Evolutionary conservation across 2,888 invertebrate genomes (phyloP).

Genomic region (Hirtodrosophila trivittata): DNA sequence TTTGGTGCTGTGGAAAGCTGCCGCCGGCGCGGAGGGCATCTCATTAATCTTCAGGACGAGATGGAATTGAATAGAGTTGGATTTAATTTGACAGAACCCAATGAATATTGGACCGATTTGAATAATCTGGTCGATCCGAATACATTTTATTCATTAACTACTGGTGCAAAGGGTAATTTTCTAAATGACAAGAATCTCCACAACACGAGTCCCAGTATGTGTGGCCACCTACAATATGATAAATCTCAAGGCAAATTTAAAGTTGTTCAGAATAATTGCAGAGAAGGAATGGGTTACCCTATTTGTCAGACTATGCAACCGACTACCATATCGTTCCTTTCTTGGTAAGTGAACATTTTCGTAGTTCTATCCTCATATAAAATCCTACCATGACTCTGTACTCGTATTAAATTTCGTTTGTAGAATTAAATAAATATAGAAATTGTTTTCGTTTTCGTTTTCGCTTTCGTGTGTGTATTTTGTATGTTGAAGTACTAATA

Average conservation of each 20-base stretch:
- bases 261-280: conserved; percentile 1
- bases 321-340: conserved; percentile 3
- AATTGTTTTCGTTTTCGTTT: too few relatives aligned
- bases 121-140: conserved; percentile 8
- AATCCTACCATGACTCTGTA: too few relatives aligned
- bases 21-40: conserved; percentile 7
- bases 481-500: too few relatives aligned
- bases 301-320: conserved; percentile 36
- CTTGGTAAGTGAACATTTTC: conserved; percentile 13
- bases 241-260: neutral
- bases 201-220: neutral
- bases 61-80: neutral
- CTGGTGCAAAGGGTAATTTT: neutral
- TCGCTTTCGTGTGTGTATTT: too few relatives aligned
- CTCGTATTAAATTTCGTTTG: too few relatives aligned
- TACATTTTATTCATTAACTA: conserved; percentile 23
- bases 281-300: neutral
- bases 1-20: conserved; percentile 30
- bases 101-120: conserved; percentile 39
- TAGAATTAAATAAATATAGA: too few relatives aligned
- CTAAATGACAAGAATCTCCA: neutral
- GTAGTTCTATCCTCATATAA: too few relatives aligned
- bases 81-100: neutral
- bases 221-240: conserved; percentile 17
- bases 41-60: conserved; percentile 28